Base-by-base conservation (phyloP, 2,888 invertebrate species). In the Diploptera punctata region DNA sequence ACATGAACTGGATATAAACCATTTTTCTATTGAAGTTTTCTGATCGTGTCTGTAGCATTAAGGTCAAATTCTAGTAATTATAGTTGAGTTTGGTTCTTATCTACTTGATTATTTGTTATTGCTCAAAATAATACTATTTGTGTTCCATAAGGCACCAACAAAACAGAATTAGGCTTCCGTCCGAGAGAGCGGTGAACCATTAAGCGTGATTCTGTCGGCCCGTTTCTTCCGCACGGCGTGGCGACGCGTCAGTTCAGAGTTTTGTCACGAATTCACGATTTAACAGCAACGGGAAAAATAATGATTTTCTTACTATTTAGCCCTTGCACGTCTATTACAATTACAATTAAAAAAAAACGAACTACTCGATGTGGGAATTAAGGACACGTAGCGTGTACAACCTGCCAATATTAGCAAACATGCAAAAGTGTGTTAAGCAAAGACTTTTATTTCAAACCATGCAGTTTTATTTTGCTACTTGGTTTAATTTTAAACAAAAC, bases 191-290 rank as follows among this genome's bases (percentile, higher is more conserved):
- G 57, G 7, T 29, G 29, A n/a, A n/a, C 57, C 57, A 29, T 57
- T 29, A 26, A 57, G 29, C 57, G 57, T 57, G 57, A 57, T 57
- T 57, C n/a, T 29, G 57, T 57, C 57, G 26, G 26, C 29, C 57
- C n/a, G 57, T 57, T 57, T 57, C 57, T 57, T 57, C 26, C 16
- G 57, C 57, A 57, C 24, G 26, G 57, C 57, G 29, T n/a, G 26
- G 57, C 29, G 57, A 57, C 57, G 57, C 24, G 57, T 57, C 57
- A 57, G n/a, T 26, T 57, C 57, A 57, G n/a, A 26, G 29, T 57
- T 57, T 57, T 29, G 57, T 57, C 57, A 57, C 57, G 57, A 57
- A 57, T 57, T 29, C 57, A 57, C 57, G 57, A 29, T 26, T 29
- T 57, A 57, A 10, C 26, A 57, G 52, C 52, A 57, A 57, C 26